A percentile compares a stretch with the other conserved stretches of the same genome.
These are phyloP conservation scores for Eurytoma californica DNA, from an alignment of 2,888 invertebrate genomes.

Conservation along the genomic window DNA sequence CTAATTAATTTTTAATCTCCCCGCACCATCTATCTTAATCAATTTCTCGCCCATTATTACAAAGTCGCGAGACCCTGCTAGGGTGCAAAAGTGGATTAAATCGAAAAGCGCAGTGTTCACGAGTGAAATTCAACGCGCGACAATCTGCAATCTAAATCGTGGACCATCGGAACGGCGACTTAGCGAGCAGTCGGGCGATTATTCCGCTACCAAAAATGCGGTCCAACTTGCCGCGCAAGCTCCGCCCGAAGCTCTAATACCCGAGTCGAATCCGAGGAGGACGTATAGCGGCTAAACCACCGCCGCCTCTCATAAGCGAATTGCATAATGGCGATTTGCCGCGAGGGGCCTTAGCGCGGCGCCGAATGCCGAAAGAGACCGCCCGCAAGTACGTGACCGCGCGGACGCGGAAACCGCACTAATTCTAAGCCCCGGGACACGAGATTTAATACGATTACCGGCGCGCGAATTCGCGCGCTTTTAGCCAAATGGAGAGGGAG, in stretches of 20 bases:
- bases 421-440: conserved; percentile 63
- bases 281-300: conserved; percentile 1
- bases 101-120: no score
- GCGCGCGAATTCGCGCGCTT: conserved; percentile 54
- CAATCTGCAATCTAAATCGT: no score
- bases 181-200: no score
- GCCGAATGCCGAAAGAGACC: neutral
- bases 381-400: conserved; percentile 43
- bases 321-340: conserved; percentile 40
- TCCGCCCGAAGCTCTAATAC: neutral
- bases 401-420: conserved; percentile 60
- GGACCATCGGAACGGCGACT: no score
- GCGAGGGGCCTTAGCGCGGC: neutral
- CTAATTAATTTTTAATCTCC: no score
- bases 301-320: conserved; percentile 34
- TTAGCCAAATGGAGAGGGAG: conserved; percentile 34
- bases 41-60: no score
- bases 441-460: conserved; percentile 67
- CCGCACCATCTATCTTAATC: no score
- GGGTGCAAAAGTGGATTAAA: no score
- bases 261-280: conserved; percentile 23
- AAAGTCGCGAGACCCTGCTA: no score
- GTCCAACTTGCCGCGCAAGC: neutral
- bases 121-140: no score
- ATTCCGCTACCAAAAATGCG: conserved; percentile 15